phyloP scores from a whole-genome alignment of 2,797 vertebrate species.

The Delichon dasypus region DNA sequence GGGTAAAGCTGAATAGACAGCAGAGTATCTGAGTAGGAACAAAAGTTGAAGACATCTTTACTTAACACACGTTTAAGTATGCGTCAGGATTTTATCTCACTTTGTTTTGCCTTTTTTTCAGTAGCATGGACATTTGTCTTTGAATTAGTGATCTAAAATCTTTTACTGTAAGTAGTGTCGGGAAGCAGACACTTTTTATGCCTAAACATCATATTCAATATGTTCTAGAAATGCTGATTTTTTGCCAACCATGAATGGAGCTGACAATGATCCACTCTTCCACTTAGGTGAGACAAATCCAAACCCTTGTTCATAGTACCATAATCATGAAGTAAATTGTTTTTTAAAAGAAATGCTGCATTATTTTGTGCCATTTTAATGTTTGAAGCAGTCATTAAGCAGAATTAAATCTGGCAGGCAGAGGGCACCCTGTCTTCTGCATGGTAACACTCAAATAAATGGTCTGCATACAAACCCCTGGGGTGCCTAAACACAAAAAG shows the following conservation, averaged over 20 bases:
- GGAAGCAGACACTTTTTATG: not conserved
- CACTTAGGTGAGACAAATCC: not conserved
- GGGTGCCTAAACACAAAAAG: not conserved
- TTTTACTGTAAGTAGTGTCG: not conserved
- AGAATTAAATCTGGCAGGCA: conserved; percentile 30
- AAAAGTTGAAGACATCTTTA: not conserved
- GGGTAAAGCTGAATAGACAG: not conserved
- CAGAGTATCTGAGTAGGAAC: not conserved
- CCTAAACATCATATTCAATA: not conserved
- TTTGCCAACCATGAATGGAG: fast-evolving
- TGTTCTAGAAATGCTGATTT: not conserved
- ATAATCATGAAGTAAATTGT: not conserved
- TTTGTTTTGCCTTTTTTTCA: not conserved
- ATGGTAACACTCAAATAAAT: not conserved
- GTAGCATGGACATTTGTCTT: not conserved
- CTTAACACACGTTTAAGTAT: not conserved
- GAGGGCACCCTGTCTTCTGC: conserved; percentile 35
- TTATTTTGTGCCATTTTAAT: not conserved
- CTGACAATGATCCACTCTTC: not conserved
- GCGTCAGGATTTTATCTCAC: not conserved
- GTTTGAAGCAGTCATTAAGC: not conserved
- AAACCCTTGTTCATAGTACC: not conserved
- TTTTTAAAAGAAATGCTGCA: not conserved
- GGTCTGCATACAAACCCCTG: not conserved
- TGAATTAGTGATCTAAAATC: not conserved